Conservation (phyloP, 2,797 vertebrate genomes). For the Enteromius fasciolatus region DNA sequence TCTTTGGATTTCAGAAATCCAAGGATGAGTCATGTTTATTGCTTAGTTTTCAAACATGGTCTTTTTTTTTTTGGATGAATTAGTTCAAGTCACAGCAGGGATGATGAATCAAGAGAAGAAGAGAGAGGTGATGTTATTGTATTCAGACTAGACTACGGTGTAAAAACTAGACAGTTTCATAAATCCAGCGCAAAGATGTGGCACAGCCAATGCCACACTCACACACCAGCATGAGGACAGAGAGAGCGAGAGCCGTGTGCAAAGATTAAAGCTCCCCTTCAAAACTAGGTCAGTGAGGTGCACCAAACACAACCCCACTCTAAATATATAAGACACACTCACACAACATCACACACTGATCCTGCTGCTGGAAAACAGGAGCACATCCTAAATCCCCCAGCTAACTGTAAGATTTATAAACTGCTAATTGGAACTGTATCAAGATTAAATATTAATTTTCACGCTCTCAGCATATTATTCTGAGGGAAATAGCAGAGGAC, state of each 20-base stretch:
- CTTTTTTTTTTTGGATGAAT: neutral
- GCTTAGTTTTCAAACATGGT: neutral
- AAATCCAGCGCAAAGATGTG: slow-evolving; percentile 5
- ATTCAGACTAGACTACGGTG: neutral
- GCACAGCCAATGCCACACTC: neutral
- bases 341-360: slow-evolving; percentile 52
- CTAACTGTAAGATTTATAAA: slow-evolving; percentile 28
- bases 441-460: slow-evolving; percentile 19
- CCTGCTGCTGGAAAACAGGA: slow-evolving; percentile 61
- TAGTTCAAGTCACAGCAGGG: neutral
- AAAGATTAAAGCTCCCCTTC: slow-evolving; percentile 66
- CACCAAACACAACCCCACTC: slow-evolving; percentile 58
- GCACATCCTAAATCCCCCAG: slow-evolving; percentile 17
- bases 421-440: slow-evolving; percentile 32
- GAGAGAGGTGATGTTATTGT: slow-evolving; percentile 11
- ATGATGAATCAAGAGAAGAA: slow-evolving; percentile 32
- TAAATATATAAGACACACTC: slow-evolving; percentile 36
- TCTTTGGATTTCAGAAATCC: neutral
- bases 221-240: neutral
- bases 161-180: slow-evolving; percentile 6
- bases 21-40: neutral
- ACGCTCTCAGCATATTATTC: slow-evolving; percentile 28
- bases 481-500: slow-evolving; percentile 1
- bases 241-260: slow-evolving; percentile 52
- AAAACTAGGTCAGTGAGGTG: slow-evolving; percentile 75